phyloP scores from a whole-genome alignment of 64 coral and sea anemone species.

The Orbicella faveolata region DNA sequence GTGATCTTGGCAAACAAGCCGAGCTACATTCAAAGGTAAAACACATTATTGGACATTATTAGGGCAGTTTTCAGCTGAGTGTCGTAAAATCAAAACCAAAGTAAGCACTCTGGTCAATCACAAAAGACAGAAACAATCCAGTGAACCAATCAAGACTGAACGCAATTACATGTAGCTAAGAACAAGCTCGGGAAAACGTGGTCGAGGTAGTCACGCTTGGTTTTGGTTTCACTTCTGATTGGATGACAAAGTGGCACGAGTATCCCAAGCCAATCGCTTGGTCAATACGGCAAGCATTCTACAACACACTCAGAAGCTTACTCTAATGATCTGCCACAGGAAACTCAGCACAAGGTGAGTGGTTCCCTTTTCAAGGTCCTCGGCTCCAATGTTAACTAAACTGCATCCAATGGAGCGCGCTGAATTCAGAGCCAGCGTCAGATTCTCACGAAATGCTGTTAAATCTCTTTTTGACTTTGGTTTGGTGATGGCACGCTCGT shows the following conservation, averaged over 20 bases:
- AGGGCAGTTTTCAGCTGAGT: too few relatives aligned
- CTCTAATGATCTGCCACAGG: constrained; percentile 97
- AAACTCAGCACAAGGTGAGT: constrained; percentile 82
- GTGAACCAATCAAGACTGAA: too few relatives aligned
- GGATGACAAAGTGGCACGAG: too few relatives aligned
- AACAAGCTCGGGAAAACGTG: too few relatives aligned
- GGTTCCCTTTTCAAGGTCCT: constrained; percentile 82
- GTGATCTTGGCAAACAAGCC: constrained; percentile 94
- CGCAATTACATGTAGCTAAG: too few relatives aligned
- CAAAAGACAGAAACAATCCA: too few relatives aligned
- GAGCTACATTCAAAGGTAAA: constrained; percentile 57
- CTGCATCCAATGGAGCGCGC: constrained; percentile 90
- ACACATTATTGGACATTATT: too few relatives aligned
- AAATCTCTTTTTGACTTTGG: constrained; percentile 19
- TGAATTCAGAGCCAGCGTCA: constrained; percentile 86
- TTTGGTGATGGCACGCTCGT: constrained; percentile 85
- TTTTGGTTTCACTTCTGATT: too few relatives aligned
- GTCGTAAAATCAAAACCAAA: too few relatives aligned
- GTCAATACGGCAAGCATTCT: background rate
- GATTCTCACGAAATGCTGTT: constrained; percentile 84
- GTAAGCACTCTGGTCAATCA: too few relatives aligned
- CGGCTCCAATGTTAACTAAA: constrained; percentile 91
- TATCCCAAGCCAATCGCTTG: too few relatives aligned
- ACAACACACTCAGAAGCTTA: constrained; percentile 16
- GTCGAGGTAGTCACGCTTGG: too few relatives aligned